Conservation (phyloP, 2,888 invertebrate species). For the Selenia dentaria region DNA sequence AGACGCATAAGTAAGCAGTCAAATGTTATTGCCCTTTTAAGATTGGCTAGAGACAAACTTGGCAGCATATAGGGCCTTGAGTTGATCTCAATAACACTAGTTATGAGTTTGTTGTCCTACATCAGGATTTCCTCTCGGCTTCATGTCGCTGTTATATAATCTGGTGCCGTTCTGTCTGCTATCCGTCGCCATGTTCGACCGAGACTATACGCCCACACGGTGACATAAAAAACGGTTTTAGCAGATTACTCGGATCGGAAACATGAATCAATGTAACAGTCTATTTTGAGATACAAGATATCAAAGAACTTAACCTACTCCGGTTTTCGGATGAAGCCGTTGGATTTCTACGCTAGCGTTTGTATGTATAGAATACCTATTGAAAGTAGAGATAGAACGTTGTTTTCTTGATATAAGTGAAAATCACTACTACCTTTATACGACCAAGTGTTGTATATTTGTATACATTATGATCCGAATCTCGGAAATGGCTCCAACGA, state of each 20-base stretch:
- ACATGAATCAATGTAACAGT: slow-evolving; percentile 3
- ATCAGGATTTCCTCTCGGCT: slow-evolving; percentile 42
- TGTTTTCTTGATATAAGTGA: too few relatives aligned
- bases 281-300: slow-evolving; percentile 9
- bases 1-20: too few relatives aligned
- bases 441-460: too few relatives aligned
- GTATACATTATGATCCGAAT: too few relatives aligned
- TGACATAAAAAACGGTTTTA: slow-evolving; percentile 8
- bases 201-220: slow-evolving; percentile 30
- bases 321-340: not conserved
- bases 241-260: slow-evolving; percentile 10
- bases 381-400: too few relatives aligned
- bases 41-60: slow-evolving; percentile 31
- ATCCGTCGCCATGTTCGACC: slow-evolving; percentile 39
- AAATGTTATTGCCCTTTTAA: too few relatives aligned
- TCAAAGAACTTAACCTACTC: not conserved
- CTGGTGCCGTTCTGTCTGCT: slow-evolving; percentile 64
- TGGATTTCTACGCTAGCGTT: too few relatives aligned
- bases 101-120: slow-evolving; percentile 57
- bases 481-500: too few relatives aligned
- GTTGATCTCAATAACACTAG: slow-evolving; percentile 40
- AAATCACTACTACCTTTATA: too few relatives aligned
- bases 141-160: slow-evolving; percentile 45
- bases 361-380: too few relatives aligned
- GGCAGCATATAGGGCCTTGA: slow-evolving; percentile 34